phyloP scores from a whole-genome alignment of 1,140 invertebrate genomes.

The Leptopilina clavipes region DNA sequence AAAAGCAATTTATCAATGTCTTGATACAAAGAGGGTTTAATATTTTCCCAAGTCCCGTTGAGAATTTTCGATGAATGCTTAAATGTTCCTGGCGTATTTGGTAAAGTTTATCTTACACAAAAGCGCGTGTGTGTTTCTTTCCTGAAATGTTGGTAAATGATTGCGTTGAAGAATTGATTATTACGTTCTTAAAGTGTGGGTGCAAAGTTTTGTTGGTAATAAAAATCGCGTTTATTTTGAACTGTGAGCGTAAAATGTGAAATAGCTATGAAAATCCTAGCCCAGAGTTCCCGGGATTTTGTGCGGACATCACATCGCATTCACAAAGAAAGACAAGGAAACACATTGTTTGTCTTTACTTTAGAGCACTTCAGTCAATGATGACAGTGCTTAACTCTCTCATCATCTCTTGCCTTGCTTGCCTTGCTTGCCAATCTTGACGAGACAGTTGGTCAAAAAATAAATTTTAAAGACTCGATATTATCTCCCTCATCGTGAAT shows the following conservation, averaged over 20 bases:
- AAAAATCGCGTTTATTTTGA: constrained; percentile 17
- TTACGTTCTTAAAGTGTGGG: background rate
- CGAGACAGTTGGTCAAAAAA: background rate
- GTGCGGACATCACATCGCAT: background rate
- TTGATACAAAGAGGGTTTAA: too few relatives aligned
- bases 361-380: background rate
- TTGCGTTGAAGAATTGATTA: background rate
- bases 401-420: too few relatives aligned
- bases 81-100: too few relatives aligned
- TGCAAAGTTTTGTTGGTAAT: background rate
- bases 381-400: constrained; percentile 9
- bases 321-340: constrained; percentile 7
- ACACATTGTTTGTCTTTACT: constrained; percentile 14
- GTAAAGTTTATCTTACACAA: too few relatives aligned
- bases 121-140: background rate
- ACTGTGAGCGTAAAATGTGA: background rate
- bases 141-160: background rate
- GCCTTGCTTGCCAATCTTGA: constrained; percentile 11
- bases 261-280: background rate
- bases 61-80: background rate
- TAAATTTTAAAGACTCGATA: background rate
- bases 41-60: too few relatives aligned
- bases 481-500: background rate
- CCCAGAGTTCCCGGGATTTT: background rate
- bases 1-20: too few relatives aligned